Conservation (phyloP, 2,113 vertebrate species). For the Pluvianellus socialis region DNA sequence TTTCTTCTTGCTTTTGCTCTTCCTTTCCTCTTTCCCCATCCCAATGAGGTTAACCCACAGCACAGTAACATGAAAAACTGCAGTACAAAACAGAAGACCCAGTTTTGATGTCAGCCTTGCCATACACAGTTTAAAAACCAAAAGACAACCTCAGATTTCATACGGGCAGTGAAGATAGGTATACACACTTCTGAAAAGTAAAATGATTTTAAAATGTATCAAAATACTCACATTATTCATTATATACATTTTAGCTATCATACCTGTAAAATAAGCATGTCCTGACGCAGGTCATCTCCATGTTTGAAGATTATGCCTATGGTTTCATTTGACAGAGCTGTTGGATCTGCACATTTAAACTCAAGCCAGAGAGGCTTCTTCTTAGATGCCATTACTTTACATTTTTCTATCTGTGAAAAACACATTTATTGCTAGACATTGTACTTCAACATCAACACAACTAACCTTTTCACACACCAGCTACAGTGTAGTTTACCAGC, state of each 20-base stretch:
- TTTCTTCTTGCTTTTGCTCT: neutral
- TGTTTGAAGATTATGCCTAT: constrained; percentile 99
- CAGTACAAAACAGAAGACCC: neutral
- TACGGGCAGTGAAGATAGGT: neutral
- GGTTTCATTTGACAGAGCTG: constrained; percentile 90
- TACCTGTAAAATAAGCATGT: constrained; percentile 99
- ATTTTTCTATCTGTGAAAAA: constrained; percentile 90
- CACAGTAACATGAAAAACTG: neutral
- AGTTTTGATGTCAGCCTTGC: neutral
- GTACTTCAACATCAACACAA: neutral
- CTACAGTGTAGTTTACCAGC: neutral
- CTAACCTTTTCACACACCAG: neutral
- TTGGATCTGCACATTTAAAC: constrained; percentile 92
- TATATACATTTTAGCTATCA: neutral
- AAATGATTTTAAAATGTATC: neutral
- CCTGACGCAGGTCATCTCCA: constrained; percentile 95
- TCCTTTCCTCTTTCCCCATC: neutral
- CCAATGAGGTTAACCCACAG: neutral
- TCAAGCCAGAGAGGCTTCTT: constrained; percentile 98
- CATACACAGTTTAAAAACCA: neutral
- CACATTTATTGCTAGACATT: neutral
- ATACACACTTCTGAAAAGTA: neutral
- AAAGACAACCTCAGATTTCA: neutral
- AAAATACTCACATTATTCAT: neutral
- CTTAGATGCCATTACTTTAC: constrained; percentile 99